A percentile compares a stretch with the other conserved stretches of the same genome.
Evolutionary conservation across 2,888 invertebrate genomes (phyloP).

Genomic region (Tiliacea citrago): DNA sequence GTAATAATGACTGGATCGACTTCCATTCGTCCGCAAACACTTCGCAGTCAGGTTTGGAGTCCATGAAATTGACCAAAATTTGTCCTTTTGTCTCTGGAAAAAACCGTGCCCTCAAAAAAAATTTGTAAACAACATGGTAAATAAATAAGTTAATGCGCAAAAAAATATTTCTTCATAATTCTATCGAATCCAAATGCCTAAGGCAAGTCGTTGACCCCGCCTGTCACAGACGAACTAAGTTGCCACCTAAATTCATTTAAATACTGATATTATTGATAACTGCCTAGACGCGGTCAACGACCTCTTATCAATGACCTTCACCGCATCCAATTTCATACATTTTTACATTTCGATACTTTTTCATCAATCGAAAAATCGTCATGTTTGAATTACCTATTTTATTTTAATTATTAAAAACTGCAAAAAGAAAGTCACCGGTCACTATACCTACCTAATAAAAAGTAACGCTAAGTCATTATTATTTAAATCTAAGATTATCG

Average conservation of each 20-base stretch:
- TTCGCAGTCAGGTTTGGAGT: not conserved
- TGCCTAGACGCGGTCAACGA: slow-evolving; percentile 65
- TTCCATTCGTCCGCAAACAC: not conserved
- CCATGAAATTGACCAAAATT: not conserved
- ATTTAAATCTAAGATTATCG: not conserved
- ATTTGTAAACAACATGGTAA: not conserved
- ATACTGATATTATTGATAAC: slow-evolving; percentile 69
- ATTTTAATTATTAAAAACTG: not conserved
- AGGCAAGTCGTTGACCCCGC: slow-evolving; percentile 56
- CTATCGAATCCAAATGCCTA: slow-evolving; percentile 36
- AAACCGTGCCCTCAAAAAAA: not conserved
- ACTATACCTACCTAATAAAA: not conserved
- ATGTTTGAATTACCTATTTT: not conserved
- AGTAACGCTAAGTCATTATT: not conserved
- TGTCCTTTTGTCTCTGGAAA: not conserved
- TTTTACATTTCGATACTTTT: slow-evolving; percentile 44
- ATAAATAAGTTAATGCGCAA: slow-evolving; percentile 8
- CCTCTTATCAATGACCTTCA: slow-evolving; percentile 70
- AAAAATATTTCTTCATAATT: slow-evolving; percentile 20
- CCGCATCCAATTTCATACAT: slow-evolving; percentile 56
- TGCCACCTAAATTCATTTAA: slow-evolving; percentile 67
- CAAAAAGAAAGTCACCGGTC: not conserved
- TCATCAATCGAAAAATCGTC: slow-evolving; percentile 10
- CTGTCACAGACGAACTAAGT: slow-evolving; percentile 47
- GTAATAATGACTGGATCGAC: too few species aligned